Conservation (phyloP, 2,797 vertebrate species). For the Amblyraja radiata region DNA sequence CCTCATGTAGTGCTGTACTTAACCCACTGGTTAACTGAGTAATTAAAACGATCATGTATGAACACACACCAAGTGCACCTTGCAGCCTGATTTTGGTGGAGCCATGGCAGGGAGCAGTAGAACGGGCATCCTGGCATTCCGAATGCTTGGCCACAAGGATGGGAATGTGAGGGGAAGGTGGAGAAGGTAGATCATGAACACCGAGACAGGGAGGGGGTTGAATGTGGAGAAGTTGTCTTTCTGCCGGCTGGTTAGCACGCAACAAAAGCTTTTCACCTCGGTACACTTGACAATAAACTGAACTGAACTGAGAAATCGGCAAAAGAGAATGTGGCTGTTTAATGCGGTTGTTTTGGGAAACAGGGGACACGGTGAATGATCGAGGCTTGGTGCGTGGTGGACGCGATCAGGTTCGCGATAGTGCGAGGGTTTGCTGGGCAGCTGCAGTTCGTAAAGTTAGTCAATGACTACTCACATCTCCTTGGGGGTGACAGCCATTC, state of each 20-base stretch:
- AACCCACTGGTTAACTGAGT: neutral
- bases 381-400: neutral
- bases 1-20: neutral
- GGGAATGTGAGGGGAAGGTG: neutral
- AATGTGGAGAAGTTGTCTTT: too few relatives aligned
- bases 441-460: neutral
- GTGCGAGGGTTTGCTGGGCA: neutral
- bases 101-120: too few relatives aligned
- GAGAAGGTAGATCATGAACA: neutral
- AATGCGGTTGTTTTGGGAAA: neutral
- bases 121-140: neutral
- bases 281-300: too few relatives aligned
- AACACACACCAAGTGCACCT: neutral
- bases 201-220: neutral
- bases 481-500: slow-evolving; percentile 96
- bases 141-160: neutral
- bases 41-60: neutral
- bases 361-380: neutral
- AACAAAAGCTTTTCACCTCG: too few relatives aligned
- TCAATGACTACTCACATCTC: slow-evolving; percentile 76
- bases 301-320: too few relatives aligned
- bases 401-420: neutral
- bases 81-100: too few relatives aligned
- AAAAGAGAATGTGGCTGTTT: neutral
- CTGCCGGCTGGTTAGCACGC: too few relatives aligned